Conservation (phyloP, 2,888 invertebrate genomes). For the Perdita meconis region DNA sequence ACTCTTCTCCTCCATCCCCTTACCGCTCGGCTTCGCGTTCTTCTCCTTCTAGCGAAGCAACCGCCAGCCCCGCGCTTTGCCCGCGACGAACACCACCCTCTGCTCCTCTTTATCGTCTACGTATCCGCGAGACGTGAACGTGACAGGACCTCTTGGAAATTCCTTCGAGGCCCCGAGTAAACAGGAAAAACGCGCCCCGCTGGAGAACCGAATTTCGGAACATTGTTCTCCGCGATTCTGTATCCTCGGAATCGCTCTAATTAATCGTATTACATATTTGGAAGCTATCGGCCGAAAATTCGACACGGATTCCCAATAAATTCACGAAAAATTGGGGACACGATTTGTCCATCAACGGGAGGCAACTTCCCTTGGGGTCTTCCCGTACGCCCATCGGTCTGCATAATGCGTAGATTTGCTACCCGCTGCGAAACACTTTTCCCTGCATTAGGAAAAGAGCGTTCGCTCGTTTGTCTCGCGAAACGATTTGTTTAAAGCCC, state of each 20-base stretch:
- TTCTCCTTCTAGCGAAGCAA: slow-evolving; percentile 67
- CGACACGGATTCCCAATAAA: background rate
- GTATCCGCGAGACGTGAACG: slow-evolving; percentile 65
- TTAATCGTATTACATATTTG: background rate
- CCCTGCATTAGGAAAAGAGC: slow-evolving; percentile 71
- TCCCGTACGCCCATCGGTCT: slow-evolving; percentile 39
- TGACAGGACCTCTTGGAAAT: slow-evolving; percentile 57
- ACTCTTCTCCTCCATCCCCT: slow-evolving; percentile 63
- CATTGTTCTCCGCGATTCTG: background rate
- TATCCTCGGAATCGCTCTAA: background rate
- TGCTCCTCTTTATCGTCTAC: slow-evolving; percentile 61
- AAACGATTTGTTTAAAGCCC: slow-evolving; percentile 71
- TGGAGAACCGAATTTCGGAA: background rate
- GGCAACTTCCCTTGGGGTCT: slow-evolving; percentile 29
- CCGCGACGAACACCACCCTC: slow-evolving; percentile 41
- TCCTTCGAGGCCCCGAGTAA: slow-evolving; percentile 37
- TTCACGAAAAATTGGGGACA: slow-evolving; percentile 38
- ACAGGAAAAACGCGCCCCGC: background rate
- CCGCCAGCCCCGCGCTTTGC: slow-evolving; percentile 26
- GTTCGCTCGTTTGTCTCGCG: slow-evolving; percentile 66
- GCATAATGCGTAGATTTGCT: slow-evolving; percentile 69
- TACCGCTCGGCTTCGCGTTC: slow-evolving; percentile 61
- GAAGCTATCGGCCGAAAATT: background rate
- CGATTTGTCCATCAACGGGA: slow-evolving; percentile 28
- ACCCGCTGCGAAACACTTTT: slow-evolving; percentile 70